Percentiles rank a stretch among this genome's conserved stretches.
Conservation (phyloP, 2,888 invertebrate species). For the Lasius platythorax region DNA sequence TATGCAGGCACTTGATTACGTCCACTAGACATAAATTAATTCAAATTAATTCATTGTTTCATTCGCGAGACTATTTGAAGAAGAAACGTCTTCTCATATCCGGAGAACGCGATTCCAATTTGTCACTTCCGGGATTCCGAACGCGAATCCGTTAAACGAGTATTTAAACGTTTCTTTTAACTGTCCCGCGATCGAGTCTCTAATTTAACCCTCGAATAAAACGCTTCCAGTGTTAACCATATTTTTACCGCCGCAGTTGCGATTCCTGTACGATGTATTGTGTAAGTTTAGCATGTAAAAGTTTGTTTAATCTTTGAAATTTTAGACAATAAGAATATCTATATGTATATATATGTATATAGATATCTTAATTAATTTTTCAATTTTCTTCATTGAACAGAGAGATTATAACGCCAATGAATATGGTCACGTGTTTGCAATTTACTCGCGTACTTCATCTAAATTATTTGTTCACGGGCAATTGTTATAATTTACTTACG, state of each 20-base stretch:
- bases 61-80: not conserved
- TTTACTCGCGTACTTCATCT: not conserved
- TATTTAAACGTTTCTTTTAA: constrained; percentile 21
- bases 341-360: not conserved
- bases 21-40: no score
- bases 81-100: constrained; percentile 12
- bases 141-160: constrained; percentile 2
- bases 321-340: not conserved
- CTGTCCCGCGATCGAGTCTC: not conserved
- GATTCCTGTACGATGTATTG: constrained; percentile 3
- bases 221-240: not conserved
- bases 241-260: constrained; percentile 14
- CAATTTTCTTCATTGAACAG: not conserved
- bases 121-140: not conserved
- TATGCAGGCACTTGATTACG: no score
- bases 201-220: constrained; percentile 23
- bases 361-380: constrained; percentile 3
- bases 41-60: no score
- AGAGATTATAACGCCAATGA: not conserved
- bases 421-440: not conserved
- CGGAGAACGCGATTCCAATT: not conserved
- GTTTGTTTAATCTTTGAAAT: not conserved
- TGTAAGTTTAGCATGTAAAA: not conserved
- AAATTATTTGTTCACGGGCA: constrained; percentile 49
- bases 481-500: constrained; percentile 52